Evolutionary conservation across 2,888 invertebrate genomes (phyloP).

Genomic region (Xylota sylvarum): DNA sequence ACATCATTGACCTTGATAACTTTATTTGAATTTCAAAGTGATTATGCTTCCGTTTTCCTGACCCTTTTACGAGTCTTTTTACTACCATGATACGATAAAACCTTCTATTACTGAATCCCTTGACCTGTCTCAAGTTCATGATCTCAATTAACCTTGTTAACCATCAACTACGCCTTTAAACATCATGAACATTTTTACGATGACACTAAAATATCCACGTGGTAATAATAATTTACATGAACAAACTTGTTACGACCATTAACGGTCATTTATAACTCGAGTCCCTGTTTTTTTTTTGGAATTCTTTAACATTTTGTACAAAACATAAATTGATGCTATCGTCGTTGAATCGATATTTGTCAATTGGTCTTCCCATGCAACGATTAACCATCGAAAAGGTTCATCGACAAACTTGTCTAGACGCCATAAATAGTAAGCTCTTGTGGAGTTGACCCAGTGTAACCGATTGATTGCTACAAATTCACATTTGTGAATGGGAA

Average conservation of each 20-base stretch:
- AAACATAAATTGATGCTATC: conserved; percentile 19
- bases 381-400: conserved; percentile 1
- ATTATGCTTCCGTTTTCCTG: too few relatives aligned
- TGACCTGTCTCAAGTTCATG: not conserved
- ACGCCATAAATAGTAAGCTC: conserved; percentile 32
- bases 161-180: not conserved
- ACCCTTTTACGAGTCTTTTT: too few relatives aligned
- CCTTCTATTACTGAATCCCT: too few relatives aligned
- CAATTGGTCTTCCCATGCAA: not conserved
- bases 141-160: not conserved
- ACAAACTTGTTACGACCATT: not conserved
- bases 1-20: too few relatives aligned
- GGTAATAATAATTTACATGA: not conserved
- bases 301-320: conserved; percentile 3
- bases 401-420: conserved; percentile 37
- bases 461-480: conserved; percentile 17
- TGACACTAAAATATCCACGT: not conserved
- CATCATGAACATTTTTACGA: not conserved
- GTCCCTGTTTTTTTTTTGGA: not conserved
- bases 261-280: not conserved
- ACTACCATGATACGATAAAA: too few relatives aligned
- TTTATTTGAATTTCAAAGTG: too few relatives aligned
- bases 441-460: not conserved
- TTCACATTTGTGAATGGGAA: not conserved
- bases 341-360: conserved; percentile 1